phyloP scores from a whole-genome alignment of 2,797 vertebrate species.

The Acropternis orthonyx region DNA sequence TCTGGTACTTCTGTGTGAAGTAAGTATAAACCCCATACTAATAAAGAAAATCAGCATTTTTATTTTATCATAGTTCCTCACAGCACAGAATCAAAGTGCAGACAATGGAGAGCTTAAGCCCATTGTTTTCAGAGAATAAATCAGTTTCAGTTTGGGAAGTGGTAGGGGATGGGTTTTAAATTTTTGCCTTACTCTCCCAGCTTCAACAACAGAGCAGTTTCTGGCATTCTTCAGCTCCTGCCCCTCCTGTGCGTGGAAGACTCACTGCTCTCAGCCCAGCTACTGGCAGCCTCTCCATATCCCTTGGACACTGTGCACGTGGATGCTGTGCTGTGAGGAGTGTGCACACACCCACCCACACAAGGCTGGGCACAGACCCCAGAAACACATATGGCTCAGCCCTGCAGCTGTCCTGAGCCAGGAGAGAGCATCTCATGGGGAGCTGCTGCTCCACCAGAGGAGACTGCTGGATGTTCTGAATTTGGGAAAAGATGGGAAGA shows the following conservation, averaged over 20 bases:
- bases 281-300: not conserved
- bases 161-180: not conserved
- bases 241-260: not conserved
- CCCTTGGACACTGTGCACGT: not conserved
- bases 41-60: constrained; percentile 21
- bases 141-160: constrained; percentile 1
- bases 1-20: not conserved
- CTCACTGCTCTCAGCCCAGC: not conserved
- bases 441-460: not conserved
- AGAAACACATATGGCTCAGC: not conserved
- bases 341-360: not conserved
- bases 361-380: not conserved
- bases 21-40: constrained; percentile 25
- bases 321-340: not conserved
- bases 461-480: not conserved
- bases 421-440: rapidly evolving
- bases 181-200: not conserved
- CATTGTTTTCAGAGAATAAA: constrained; percentile 38
- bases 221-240: not conserved
- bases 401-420: not conserved
- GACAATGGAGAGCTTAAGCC: constrained; percentile 2
- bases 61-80: not conserved
- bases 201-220: not conserved
- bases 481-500: not conserved
- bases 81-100: not conserved